Evolutionary conservation across 2,888 invertebrate genomes (phyloP), one percentile per base, ranked within the genome.

Genomic region (Dynastes tityus): DNA sequence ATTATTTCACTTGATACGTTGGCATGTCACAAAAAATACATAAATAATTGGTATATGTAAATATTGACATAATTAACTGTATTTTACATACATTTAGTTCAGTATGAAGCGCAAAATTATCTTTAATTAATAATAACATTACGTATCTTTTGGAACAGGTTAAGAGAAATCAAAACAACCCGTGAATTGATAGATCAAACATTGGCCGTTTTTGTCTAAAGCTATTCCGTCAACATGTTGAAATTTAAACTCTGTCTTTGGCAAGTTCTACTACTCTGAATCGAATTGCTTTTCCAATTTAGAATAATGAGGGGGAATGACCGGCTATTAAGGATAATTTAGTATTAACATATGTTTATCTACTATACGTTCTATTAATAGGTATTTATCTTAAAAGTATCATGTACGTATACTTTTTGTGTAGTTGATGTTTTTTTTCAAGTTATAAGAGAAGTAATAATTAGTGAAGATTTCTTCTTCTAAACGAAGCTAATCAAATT

Each of bases 261-360:
- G 11, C 45, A 45, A 9, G 9, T 45, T 45, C 8, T 11, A 8
- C 5, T 22, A 22, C 22, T 22, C 27, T 11, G 63, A 32, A 32
- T 13, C 13, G 27, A 22, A 22, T 61, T 63, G 3, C 27, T 63
- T 63, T 29, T 63, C 27, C 27, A 63, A 1, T 68, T 68, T 27
- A 27, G 51, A 68, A 27, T 51, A 67, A 68, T 29, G 29, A 68
- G 51, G 49, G 29, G 68, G 11, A 68, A 68, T 68, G 51, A 51
- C 45, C 45, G 29, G 11, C 40, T 16, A 65, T 65, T 65, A 65
- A 65, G 13, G 32, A 65, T 65, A 37, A 29, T 68, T 51, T 51
- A 9, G 27, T 51, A 68, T 51, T 68, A 68, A 68, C 29, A 16
- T 45, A 67, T 5, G 51, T 51, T 45, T 68, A 49, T 27, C 13